phyloP scores from a whole-genome alignment of 2,888 invertebrate species.

The Cotesia congregata region DNA sequence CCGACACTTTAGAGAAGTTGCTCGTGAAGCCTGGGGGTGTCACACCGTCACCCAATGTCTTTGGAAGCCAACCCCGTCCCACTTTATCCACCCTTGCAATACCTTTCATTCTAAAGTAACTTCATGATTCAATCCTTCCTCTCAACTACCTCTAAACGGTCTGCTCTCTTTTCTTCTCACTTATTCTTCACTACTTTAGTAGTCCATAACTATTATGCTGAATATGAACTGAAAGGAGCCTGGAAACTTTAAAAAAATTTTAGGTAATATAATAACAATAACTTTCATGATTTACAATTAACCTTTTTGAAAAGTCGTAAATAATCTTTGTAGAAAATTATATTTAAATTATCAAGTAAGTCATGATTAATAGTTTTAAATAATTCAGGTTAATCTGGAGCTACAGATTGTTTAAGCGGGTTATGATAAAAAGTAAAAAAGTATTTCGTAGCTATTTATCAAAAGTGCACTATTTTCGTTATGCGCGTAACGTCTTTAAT shows the following conservation, averaged over 20 bases:
- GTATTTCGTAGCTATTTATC: constrained; percentile 46
- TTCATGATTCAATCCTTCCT: constrained; percentile 16
- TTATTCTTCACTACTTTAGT: constrained; percentile 35
- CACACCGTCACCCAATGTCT: constrained; percentile 65
- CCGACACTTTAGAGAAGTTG: constrained; percentile 69
- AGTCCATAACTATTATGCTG: neutral
- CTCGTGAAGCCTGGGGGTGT: constrained; percentile 59
- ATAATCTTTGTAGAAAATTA: neutral
- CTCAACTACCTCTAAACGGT: constrained; percentile 24
- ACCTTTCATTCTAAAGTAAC: constrained; percentile 42
- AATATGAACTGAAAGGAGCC: constrained; percentile 25
- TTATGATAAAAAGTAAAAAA: constrained; percentile 27
- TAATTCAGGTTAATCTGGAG: neutral
- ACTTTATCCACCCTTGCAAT: constrained; percentile 41
- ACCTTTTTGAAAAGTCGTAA: neutral
- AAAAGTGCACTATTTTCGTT: constrained; percentile 49
- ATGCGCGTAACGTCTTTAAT: constrained; percentile 48
- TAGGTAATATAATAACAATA: neutral
- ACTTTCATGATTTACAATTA: constrained; percentile 4
- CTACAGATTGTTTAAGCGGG: neutral
- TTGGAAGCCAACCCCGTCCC: constrained; percentile 40
- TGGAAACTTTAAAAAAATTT: neutral
- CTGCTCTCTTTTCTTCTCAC: constrained; percentile 43
- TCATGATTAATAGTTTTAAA: neutral
- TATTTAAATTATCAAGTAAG: neutral